Evolutionary conservation across 2,797 vertebrate genomes (phyloP).

Genomic region (Antennarius maculatus): DNA sequence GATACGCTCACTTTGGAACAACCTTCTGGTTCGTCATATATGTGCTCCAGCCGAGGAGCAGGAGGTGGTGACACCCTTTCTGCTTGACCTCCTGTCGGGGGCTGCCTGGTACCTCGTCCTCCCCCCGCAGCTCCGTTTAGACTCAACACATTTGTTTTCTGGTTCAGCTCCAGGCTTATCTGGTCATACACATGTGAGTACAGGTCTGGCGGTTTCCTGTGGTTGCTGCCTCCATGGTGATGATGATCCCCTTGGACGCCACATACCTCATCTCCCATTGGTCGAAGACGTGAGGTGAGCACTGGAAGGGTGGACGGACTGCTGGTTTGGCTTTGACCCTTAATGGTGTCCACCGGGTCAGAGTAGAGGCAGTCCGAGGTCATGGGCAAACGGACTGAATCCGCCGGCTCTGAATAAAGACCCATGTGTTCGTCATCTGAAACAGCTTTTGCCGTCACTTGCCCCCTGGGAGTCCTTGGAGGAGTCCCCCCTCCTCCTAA

Average conservation of each 20-base stretch:
- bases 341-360: slow-evolving; percentile 90
- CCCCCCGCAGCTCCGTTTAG: slow-evolving; percentile 60
- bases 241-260: slow-evolving; percentile 47
- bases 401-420: slow-evolving; percentile 92
- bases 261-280: slow-evolving; percentile 65
- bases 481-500: slow-evolving; percentile 54
- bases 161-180: slow-evolving; percentile 72
- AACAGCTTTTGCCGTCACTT: slow-evolving; percentile 37
- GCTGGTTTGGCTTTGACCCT: slow-evolving; percentile 53
- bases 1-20: slow-evolving; percentile 52
- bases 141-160: slow-evolving; percentile 53
- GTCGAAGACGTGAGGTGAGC: slow-evolving; percentile 69
- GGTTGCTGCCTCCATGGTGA: slow-evolving; percentile 35
- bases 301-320: slow-evolving; percentile 35
- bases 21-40: slow-evolving; percentile 95
- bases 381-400: slow-evolving; percentile 82
- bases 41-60: slow-evolving; percentile 80
- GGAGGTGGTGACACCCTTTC: slow-evolving; percentile 36
- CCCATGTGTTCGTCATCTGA: slow-evolving; percentile 61
- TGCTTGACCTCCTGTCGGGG: slow-evolving; percentile 56
- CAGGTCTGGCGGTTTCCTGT: slow-evolving; percentile 51
- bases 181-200: slow-evolving; percentile 83
- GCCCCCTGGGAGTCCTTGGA: slow-evolving; percentile 64
- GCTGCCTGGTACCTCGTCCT: slow-evolving; percentile 45
- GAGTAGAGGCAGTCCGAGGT: slow-evolving; percentile 87